These are phyloP conservation scores for Panonychus citri DNA, from an alignment of 1,140 invertebrate species.

Conservation along the genomic window DNA sequence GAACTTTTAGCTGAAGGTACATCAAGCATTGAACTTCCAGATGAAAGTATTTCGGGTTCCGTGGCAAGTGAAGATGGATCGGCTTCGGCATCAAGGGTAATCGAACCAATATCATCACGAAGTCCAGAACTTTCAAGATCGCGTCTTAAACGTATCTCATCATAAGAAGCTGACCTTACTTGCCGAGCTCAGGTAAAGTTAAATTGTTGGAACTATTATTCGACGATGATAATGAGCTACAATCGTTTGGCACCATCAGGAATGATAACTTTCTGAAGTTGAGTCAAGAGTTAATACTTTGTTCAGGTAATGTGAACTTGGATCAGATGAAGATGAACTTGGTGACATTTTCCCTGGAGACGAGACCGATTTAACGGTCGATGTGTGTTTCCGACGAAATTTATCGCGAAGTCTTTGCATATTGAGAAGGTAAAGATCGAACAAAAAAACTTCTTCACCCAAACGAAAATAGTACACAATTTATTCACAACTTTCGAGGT, in stretches of 20 bases:
- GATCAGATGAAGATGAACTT: not conserved
- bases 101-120: no score
- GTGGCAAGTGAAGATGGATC: not conserved
- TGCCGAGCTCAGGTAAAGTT: conserved; percentile 31
- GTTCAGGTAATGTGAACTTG: not conserved
- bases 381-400: not conserved
- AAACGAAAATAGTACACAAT: no score
- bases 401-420: not conserved
- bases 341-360: no score
- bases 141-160: conserved; percentile 56
- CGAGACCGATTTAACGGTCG: not conserved
- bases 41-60: not conserved
- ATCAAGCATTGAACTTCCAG: not conserved
- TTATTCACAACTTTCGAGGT: no score
- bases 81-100: conserved; percentile 27
- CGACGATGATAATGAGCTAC: not conserved
- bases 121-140: conserved; percentile 28
- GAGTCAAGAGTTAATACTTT: not conserved
- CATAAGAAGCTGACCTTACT: conserved; percentile 58
- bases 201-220: not conserved
- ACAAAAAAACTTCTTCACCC: no score
- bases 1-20: not conserved
- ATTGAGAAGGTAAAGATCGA: not conserved
- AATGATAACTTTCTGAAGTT: no score
- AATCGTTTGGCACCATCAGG: not conserved